Percentiles rank a stretch among this genome's conserved stretches.
phyloP scores from a whole-genome alignment of 2,113 vertebrate genomes.

The Oryzias curvinotus region DNA sequence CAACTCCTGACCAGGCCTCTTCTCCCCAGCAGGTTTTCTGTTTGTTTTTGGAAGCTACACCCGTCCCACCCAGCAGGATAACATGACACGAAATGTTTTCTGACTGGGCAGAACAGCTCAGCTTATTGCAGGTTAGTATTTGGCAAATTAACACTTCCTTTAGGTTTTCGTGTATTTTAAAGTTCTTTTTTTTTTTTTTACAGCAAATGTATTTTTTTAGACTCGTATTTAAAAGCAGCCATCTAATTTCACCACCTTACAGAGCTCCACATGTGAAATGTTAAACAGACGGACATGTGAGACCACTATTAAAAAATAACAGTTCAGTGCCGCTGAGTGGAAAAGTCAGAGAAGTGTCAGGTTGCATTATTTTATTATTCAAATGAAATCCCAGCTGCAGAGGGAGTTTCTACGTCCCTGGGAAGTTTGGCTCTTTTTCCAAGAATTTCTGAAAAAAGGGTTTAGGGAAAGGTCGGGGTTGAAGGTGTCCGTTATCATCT shows the following conservation, averaged over 20 bases:
- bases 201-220: too few species aligned
- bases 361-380: constrained; percentile 3
- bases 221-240: not conserved
- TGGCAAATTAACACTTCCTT: too few species aligned
- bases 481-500: too few species aligned
- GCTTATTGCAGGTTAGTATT: too few species aligned
- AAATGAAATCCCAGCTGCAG: not conserved
- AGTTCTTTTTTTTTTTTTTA: too few species aligned
- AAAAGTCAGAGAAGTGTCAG: not conserved
- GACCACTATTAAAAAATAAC: not conserved
- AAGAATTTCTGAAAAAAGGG: not conserved
- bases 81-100: too few species aligned
- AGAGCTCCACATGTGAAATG: not conserved
- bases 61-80: too few species aligned
- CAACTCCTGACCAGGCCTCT: too few species aligned
- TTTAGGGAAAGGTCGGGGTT: not conserved
- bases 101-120: too few species aligned
- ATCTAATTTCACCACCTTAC: not conserved
- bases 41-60: too few species aligned
- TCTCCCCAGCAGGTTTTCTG: too few species aligned
- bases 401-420: constrained; percentile 1
- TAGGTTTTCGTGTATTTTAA: too few species aligned
- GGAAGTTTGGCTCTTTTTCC: not conserved
- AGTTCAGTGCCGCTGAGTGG: not conserved
- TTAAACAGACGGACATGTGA: not conserved